A percentile compares a stretch with the other conserved stretches of the same genome.
phyloP scores from a whole-genome alignment of 2,797 vertebrate species.

The Cryptoprocta ferox region DNA sequence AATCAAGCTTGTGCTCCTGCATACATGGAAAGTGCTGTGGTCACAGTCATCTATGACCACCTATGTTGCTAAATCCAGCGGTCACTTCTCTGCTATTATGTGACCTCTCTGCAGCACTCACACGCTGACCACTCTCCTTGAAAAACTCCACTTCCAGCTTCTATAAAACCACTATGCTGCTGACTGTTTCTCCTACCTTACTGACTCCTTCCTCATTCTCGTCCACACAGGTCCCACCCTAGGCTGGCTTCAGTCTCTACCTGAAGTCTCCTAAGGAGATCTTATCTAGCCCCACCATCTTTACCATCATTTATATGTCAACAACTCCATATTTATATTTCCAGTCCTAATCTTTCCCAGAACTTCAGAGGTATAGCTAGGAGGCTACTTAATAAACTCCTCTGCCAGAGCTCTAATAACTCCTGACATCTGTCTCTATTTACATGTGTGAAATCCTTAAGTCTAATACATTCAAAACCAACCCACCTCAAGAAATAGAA shows the following conservation, averaged over 20 bases:
- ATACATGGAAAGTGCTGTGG: not conserved
- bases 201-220: not conserved
- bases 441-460: conserved; percentile 24
- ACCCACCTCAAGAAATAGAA: not conserved
- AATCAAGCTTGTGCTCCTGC: not conserved
- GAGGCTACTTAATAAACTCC: not conserved
- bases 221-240: not conserved
- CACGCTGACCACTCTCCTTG: not conserved
- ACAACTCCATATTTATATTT: not conserved
- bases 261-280: not conserved
- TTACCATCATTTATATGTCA: not conserved
- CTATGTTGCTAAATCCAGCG: not conserved
- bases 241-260: not conserved
- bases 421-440: not conserved
- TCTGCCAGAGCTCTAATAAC: not conserved
- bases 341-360: not conserved
- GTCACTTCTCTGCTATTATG: not conserved
- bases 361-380: conserved; percentile 7
- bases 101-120: not conserved
- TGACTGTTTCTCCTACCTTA: not conserved
- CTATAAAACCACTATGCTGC: not conserved
- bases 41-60: not conserved
- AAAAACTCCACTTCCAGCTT: not conserved
- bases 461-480: not conserved
- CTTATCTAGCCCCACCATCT: not conserved